Conservation (phyloP, 2,888 invertebrate species). For the Atrina japonica region DNA sequence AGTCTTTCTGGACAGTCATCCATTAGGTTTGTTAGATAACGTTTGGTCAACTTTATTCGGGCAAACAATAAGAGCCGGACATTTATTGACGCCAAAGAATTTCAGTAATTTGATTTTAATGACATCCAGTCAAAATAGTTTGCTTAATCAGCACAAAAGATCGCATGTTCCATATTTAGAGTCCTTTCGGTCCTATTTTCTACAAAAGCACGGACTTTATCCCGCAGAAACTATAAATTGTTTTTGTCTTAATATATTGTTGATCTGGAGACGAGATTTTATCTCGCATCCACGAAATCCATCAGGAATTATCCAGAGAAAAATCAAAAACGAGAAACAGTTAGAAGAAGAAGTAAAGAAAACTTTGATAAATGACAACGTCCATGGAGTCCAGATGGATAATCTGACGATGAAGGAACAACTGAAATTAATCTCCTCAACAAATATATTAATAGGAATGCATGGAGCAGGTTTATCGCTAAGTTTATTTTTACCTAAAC, state of each 20-base stretch:
- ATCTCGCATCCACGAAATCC: constrained; percentile 79
- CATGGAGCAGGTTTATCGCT: constrained; percentile 79
- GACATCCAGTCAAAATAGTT: constrained; percentile 75
- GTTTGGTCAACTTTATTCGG: constrained; percentile 76
- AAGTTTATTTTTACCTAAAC: constrained; percentile 74
- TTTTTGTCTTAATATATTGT: constrained; percentile 63
- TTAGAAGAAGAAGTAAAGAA: constrained; percentile 57
- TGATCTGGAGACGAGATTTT: constrained; percentile 78
- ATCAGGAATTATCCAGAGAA: constrained; percentile 71
- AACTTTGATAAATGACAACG: constrained; percentile 55
- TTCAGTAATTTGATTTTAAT: constrained; percentile 71
- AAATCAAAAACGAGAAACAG: constrained; percentile 77
- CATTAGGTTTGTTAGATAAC: constrained; percentile 71
- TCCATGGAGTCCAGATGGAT: constrained; percentile 74
- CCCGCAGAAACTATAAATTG: constrained; percentile 61
- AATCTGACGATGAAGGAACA: constrained; percentile 70
- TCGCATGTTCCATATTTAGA: constrained; percentile 67
- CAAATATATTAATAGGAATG: constrained; percentile 79
- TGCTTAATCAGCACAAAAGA: constrained; percentile 66
- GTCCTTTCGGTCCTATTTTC: constrained; percentile 75
- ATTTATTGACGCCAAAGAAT: constrained; percentile 52
- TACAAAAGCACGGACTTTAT: constrained; percentile 57
- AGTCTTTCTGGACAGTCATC: constrained; percentile 77
- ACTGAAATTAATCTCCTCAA: constrained; percentile 63
- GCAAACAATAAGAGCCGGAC: constrained; percentile 61